phyloP scores from a whole-genome alignment of 2,113 vertebrate genomes.

The Pomatostomus ruficeps region DNA sequence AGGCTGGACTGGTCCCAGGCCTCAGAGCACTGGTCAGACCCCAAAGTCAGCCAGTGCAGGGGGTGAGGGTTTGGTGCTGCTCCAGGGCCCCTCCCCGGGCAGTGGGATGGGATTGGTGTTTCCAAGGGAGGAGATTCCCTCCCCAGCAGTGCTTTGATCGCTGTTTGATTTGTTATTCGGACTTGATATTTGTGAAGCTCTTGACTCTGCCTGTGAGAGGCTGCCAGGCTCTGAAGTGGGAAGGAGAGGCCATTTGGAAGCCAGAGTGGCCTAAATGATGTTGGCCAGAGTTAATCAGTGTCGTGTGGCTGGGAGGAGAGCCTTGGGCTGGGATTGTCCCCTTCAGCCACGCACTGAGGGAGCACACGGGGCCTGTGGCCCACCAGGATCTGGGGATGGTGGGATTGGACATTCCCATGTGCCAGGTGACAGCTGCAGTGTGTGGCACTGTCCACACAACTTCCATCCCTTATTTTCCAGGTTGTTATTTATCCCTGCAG shows the following conservation, averaged over 20 bases:
- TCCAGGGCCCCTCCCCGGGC: neutral
- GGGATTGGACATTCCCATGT: neutral
- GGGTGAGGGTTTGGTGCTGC: neutral
- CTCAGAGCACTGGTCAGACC: neutral
- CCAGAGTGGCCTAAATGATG: neutral
- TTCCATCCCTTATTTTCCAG: neutral
- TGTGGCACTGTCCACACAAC: fast-evolving
- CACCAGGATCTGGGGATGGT: neutral
- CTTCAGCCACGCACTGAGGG: neutral
- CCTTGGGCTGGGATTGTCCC: neutral
- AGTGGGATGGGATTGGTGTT: neutral
- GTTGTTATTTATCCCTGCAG: neutral
- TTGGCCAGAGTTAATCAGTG: neutral
- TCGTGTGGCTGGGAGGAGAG: neutral
- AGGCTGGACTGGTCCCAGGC: neutral
- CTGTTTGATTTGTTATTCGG: neutral
- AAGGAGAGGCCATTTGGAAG: neutral
- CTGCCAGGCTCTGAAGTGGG: neutral
- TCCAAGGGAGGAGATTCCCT: neutral
- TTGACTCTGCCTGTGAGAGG: neutral
- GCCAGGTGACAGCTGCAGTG: neutral
- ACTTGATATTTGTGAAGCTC: neutral
- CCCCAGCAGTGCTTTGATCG: fast-evolving
- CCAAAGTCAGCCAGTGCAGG: neutral
- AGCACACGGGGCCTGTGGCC: neutral